Conservation (phyloP, 2,797 vertebrate species). For the Philypnodon macrostomus region DNA sequence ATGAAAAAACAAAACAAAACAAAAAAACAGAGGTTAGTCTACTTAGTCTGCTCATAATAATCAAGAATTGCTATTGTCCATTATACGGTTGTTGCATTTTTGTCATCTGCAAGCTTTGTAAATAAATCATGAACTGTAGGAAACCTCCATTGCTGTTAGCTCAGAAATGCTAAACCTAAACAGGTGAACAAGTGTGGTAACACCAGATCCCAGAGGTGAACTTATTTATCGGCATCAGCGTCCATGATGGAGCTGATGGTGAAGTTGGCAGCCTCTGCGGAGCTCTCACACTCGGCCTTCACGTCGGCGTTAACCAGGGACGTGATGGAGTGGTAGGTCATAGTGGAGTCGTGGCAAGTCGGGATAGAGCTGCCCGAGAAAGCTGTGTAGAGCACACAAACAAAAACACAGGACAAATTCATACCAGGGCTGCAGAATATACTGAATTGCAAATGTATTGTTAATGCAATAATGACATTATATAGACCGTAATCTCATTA, state of each 20-base stretch:
- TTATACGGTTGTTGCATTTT: too few species aligned
- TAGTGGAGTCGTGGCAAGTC: slow-evolving; percentile 78
- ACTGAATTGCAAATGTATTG: too few species aligned
- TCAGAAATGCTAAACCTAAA: not conserved
- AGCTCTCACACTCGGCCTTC: slow-evolving; percentile 79
- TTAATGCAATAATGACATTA: too few species aligned
- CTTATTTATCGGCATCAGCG: slow-evolving; percentile 53
- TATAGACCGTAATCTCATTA: too few species aligned
- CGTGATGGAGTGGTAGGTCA: slow-evolving; percentile 81
- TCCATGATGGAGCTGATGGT: slow-evolving; percentile 74
- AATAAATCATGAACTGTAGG: too few species aligned
- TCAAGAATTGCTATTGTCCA: too few species aligned
- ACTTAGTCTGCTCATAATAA: too few species aligned
- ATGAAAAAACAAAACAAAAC: too few species aligned
- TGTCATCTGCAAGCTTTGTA: too few species aligned
- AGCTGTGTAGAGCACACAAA: slow-evolving; percentile 70
- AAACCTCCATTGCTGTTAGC: not conserved
- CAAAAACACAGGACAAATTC: not conserved
- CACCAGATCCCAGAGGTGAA: not conserved
- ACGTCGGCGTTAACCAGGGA: slow-evolving; percentile 74
- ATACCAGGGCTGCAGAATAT: too few species aligned
- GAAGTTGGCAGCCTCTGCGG: slow-evolving; percentile 72
- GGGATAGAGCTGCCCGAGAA: slow-evolving; percentile 78
- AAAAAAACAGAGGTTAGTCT: not conserved
- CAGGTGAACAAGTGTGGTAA: too few species aligned